Conservation (phyloP, 2,797 vertebrate genomes). For the Simalia tracyae region DNA sequence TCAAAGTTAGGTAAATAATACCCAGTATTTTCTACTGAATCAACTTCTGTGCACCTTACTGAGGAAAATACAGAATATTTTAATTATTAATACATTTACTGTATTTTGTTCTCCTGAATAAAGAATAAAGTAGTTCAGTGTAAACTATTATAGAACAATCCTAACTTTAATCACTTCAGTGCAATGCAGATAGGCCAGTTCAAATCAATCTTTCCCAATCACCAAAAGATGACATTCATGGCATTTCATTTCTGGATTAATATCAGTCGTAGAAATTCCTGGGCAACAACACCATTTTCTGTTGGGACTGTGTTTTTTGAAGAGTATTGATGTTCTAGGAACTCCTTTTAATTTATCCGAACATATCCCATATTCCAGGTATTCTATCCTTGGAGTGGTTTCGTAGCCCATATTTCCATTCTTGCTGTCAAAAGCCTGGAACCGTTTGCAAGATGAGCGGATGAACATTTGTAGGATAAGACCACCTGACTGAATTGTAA, state of each 20-base stretch:
- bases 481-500: too few relatives aligned
- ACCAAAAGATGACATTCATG: neutral
- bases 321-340: neutral
- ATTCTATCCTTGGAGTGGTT: too few relatives aligned
- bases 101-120: neutral
- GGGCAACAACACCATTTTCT: neutral
- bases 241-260: neutral
- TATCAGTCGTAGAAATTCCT: too few relatives aligned
- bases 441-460: too few relatives aligned
- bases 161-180: neutral
- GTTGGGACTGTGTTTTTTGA: neutral
- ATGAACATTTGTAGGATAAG: too few relatives aligned
- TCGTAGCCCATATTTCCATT: too few relatives aligned
- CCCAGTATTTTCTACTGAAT: neutral
- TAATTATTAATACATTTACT: neutral
- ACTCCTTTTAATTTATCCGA: neutral
- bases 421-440: too few relatives aligned
- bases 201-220: neutral
- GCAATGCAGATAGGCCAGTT: neutral
- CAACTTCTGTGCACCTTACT: neutral
- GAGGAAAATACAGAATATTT: neutral
- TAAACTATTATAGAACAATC: neutral
- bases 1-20: neutral
- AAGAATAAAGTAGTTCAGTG: neutral
- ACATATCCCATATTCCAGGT: too few relatives aligned